These are phyloP conservation scores for Drosophila melanogaster DNA, from an alignment of 1,140 invertebrate genomes.

Conservation along the genomic window Release_6_plus_ISO1_MT NT_033777.3:28272501-28273000, in stretches of 20 bases:
- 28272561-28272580: conserved; percentile 6
- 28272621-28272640: conserved; percentile 8
- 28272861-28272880: conserved; percentile 58
- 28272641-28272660: background rate
- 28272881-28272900: conserved; percentile 41
- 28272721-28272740: no score
- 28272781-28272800: conserved; percentile 42
- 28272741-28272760: background rate
- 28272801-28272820: conserved; percentile 52
- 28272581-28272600: background rate
- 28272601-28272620: conserved; percentile 27
- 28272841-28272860: conserved; percentile 58
- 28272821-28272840: conserved; percentile 71
- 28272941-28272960: conserved; percentile 77
- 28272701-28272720: no score
- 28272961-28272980: conserved; percentile 73
- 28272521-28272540: conserved; percentile 60
- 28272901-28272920: conserved; percentile 59
- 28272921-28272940: conserved; percentile 37
- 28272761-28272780: conserved; percentile 33
- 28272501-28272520: conserved; percentile 62
- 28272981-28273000: conserved; percentile 45
- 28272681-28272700: background rate
- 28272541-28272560: conserved; percentile 19
- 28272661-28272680: background rate